phyloP scores from a whole-genome alignment of 2,888 invertebrate species.

The Calephelis perditalis region DNA sequence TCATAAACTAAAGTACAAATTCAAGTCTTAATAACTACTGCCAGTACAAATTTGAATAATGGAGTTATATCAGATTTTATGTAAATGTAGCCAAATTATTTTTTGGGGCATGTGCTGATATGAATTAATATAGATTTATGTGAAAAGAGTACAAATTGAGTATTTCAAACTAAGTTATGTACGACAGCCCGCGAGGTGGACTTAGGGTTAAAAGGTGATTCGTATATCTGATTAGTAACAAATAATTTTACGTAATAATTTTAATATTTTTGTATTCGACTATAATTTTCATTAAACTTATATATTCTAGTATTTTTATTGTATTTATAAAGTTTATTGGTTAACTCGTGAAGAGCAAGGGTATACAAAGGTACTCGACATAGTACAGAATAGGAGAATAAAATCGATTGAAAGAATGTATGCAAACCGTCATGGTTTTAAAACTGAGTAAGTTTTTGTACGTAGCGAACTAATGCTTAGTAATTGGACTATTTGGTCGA shows the following conservation, averaged over 20 bases:
- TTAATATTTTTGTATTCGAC: slow-evolving; percentile 7
- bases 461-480: slow-evolving; percentile 74
- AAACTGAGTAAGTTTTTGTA: slow-evolving; percentile 77
- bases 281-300: slow-evolving; percentile 11
- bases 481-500: slow-evolving; percentile 64
- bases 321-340: slow-evolving; percentile 18
- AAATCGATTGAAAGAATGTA: slow-evolving; percentile 49
- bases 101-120: slow-evolving; percentile 61
- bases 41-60: slow-evolving; percentile 75
- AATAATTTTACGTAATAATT: slow-evolving; percentile 8
- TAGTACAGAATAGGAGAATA: slow-evolving; percentile 48
- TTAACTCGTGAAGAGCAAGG: slow-evolving; percentile 39
- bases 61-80: slow-evolving; percentile 55
- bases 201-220: slow-evolving; percentile 18
- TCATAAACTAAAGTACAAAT: slow-evolving; percentile 74
- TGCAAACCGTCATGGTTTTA: slow-evolving; percentile 75
- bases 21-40: slow-evolving; percentile 68
- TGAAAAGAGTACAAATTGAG: slow-evolving; percentile 58
- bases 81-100: slow-evolving; percentile 75
- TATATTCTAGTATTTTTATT: slow-evolving; percentile 4
- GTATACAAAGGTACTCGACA: slow-evolving; percentile 49
- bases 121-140: slow-evolving; percentile 62
- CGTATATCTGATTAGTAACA: slow-evolving; percentile 2
- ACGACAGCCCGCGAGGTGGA: slow-evolving; percentile 36
- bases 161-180: slow-evolving; percentile 31